Evolutionary conservation across 2,113 vertebrate genomes (phyloP), one percentile per base, ranked within the genome.

Genomic region (Typhlomys cinereus): DNA sequence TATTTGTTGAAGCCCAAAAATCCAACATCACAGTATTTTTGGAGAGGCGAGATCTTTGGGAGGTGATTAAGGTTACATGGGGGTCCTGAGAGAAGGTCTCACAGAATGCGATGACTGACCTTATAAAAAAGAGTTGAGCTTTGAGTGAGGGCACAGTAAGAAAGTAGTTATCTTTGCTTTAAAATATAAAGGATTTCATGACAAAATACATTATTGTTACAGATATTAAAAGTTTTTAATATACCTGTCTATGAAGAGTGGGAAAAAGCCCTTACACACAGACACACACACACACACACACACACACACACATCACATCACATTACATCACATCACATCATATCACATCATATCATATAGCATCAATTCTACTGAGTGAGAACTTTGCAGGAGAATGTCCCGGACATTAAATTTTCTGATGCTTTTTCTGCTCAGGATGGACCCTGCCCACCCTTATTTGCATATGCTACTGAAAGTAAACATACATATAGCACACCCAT

Each of bases 201-300:
- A 70, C 21, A 69, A 29, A 69, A 34, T 59, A 44, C 4, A 64
- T 66, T 48, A 44, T 46, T 66, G 18, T 89, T 76, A 92, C 4
- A 86, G 74, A 44, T 62, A 78, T 73, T 73, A 4, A 52, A 89
- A 90, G 23, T 20, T 59, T 93, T 91, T 82, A 89, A 83, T 84
- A 23, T 36, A 76, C 70, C 69, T 87, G 57, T 36, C 34, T 54
- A 54, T 3, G 34, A 85, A 69, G 54, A 29, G 27, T n/a, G 4
- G n/a, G n/a, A n/a, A n/a, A 20, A 52, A 83, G 48, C 23, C 21
- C n/a, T 18, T 36, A 52, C 23, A 62, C 25, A 79, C 13, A 54
- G 20, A 78, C 36, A 61, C 73, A 39, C 7, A 85, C 57, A n/a
- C 29, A 48, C 73, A 74, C 50, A 69, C 50, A 57, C 27, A 78